Base-by-base conservation (phyloP, 2,888 invertebrate genomes). In the Sabatieria punctata region DNA sequence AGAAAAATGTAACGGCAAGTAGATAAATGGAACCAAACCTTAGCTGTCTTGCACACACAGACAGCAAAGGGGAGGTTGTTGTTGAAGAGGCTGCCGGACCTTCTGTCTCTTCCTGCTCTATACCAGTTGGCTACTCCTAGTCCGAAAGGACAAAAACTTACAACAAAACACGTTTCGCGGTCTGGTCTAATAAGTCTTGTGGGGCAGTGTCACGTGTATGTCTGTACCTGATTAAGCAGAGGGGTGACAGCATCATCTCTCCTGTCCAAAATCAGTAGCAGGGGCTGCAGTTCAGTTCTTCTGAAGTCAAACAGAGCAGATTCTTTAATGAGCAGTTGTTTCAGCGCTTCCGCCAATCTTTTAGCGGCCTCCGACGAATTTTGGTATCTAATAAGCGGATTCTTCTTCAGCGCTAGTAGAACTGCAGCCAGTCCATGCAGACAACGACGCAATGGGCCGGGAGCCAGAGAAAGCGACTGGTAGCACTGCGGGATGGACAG, bases 171-270 rank as follows among this genome's bases (percentile, higher is more conserved):
- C n/a, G n/a, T n/a, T n/a, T n/a, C n/a, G n/a, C n/a, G n/a, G n/a
- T n/a, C n/a, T n/a, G n/a, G n/a, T n/a, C n/a, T n/a, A n/a, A n/a
- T n/a, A n/a, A n/a, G n/a, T n/a, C n/a, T n/a, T n/a, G n/a, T n/a
- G n/a, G n/a, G n/a, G n/a, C n/a, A n/a, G n/a, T n/a, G n/a, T n/a
- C n/a, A n/a, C n/a, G n/a, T n/a, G n/a, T n/a, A n/a, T n/a, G n/a
- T n/a, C n/a, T n/a, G n/a, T 51, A 77, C 79, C 73, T 84, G 85
- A 68, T 85, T 89, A 26, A 99, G 70, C 46, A 99, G 69, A 0
- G 97, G 97, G 0, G 97, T 93, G 6, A 95, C 81, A 0, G 91
- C 84, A 70, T 99, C 97, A 65, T 85, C 85, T 56, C 85, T 74
- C 54, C 97, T 74, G 67, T 99, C 97, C 33, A 99, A 65, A 51